phyloP scores from a whole-genome alignment of 2,888 invertebrate species.

The Drosophila mulleri region DNA sequence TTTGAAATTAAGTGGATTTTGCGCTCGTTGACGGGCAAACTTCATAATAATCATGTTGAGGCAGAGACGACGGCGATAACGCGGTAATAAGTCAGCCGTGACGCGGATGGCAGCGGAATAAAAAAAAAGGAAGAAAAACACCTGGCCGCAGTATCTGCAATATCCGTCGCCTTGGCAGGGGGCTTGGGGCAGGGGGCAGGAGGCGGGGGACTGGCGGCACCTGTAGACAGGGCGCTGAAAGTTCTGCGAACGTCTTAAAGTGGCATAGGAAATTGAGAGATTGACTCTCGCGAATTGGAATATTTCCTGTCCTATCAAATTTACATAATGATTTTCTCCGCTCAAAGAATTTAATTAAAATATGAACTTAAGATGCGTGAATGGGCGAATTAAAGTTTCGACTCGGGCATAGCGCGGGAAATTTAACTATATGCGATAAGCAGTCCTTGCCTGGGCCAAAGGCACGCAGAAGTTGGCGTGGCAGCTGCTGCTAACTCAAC shows the following conservation, averaged over 20 bases:
- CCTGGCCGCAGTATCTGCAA: conserved; percentile 43
- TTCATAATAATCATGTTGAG: conserved; percentile 68
- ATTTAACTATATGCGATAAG: conserved; percentile 41
- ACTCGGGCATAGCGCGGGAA: conserved; percentile 25
- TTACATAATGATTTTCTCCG: conserved; percentile 66
- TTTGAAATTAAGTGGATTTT: conserved; percentile 65
- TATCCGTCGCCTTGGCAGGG: conserved; percentile 40
- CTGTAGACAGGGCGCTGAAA: conserved; percentile 38
- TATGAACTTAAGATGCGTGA: conserved; percentile 27
- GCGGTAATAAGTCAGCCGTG: conserved; percentile 62
- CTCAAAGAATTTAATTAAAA: conserved; percentile 68
- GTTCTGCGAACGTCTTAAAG: conserved; percentile 22
- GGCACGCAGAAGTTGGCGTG: conserved; percentile 38
- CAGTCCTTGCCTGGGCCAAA: conserved; percentile 45
- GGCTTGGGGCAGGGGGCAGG: conserved; percentile 11
- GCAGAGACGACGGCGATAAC: conserved; percentile 39
- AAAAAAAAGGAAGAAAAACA: conserved; percentile 44
- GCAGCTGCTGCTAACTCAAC: conserved; percentile 25
- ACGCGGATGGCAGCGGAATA: conserved; percentile 27
- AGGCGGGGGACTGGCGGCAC: conserved; percentile 7
- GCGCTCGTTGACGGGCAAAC: conserved; percentile 56
- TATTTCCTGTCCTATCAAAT: conserved; percentile 47
- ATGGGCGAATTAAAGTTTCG: conserved; percentile 31
- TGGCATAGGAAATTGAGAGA: conserved; percentile 45
- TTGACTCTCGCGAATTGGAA: conserved; percentile 54